Percentiles rank a stretch among this genome's conserved stretches.
phyloP scores from a whole-genome alignment of 1,140 invertebrate genomes.

The Phenacoccus solenopsis region DNA sequence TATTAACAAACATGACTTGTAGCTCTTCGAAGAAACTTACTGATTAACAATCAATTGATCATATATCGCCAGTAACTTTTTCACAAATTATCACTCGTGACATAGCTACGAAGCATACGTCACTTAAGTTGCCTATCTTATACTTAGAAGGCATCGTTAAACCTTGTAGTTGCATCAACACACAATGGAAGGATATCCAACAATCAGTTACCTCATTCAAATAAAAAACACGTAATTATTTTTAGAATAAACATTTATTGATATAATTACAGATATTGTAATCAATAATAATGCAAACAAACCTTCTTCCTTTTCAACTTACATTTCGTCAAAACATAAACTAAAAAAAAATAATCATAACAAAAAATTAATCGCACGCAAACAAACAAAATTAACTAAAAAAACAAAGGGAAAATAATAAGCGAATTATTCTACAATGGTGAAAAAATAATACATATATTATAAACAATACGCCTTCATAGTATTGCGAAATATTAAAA shows the following conservation, averaged over 20 bases:
- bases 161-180: background rate
- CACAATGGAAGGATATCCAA: slow-evolving; percentile 5
- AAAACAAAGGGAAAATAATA: slow-evolving; percentile 4
- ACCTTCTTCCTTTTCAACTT: slow-evolving; percentile 1
- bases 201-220: background rate
- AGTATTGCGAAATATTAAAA: background rate
- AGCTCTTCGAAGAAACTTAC: too few relatives aligned
- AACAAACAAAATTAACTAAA: slow-evolving; percentile 18
- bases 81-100: too few relatives aligned
- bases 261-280: slow-evolving; percentile 7
- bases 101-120: too few relatives aligned
- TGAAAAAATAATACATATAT: slow-evolving; percentile 10
- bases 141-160: too few relatives aligned
- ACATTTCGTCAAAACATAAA: slow-evolving; percentile 8
- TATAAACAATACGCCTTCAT: slow-evolving; percentile 4
- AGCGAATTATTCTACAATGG: slow-evolving; percentile 13
- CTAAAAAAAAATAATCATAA: slow-evolving; percentile 14
- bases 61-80: too few relatives aligned
- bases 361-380: slow-evolving; percentile 16
- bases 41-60: too few relatives aligned
- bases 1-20: too few relatives aligned
- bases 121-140: too few relatives aligned
- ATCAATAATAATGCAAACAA: slow-evolving; percentile 16
- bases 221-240: background rate
- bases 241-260: slow-evolving; percentile 14